Conservation (phyloP, 1,140 invertebrate species). For the Drosophila pachea region DNA sequence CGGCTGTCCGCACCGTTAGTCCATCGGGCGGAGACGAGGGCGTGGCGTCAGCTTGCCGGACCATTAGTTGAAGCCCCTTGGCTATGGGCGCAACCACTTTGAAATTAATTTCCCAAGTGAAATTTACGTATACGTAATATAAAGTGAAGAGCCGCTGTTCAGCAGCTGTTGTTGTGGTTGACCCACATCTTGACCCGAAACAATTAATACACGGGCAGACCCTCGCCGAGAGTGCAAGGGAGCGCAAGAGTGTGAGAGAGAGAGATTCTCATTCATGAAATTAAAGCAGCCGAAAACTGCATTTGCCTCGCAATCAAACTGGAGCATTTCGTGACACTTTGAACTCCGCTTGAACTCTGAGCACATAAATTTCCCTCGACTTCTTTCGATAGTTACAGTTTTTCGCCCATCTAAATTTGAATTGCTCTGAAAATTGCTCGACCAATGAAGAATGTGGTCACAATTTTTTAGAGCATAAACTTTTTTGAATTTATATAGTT, state of each 20-base stretch:
- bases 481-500: conserved; percentile 22
- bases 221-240: too few species aligned
- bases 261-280: conserved; percentile 25
- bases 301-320: conserved; percentile 13
- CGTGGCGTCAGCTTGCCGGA: conserved; percentile 26
- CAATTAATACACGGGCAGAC: conserved; percentile 10
- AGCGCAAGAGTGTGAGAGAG: too few species aligned
- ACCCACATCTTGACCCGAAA: conserved; percentile 24
- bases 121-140: conserved; percentile 42
- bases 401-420: conserved; percentile 13
- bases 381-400: not conserved
- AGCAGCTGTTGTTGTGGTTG: not conserved
- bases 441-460: conserved; percentile 13
- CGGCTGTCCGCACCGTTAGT: conserved; percentile 16
- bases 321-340: conserved; percentile 34
- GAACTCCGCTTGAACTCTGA: conserved; percentile 28
- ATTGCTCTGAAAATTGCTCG: conserved; percentile 34
- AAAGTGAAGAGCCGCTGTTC: not conserved
- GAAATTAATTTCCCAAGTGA: conserved; percentile 50
- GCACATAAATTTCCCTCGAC: not conserved
- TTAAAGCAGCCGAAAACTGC: conserved; percentile 10
- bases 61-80: conserved; percentile 24
- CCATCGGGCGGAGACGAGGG: conserved; percentile 16
- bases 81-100: conserved; percentile 26
- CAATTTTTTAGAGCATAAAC: not conserved